Evolutionary conservation across 2,797 vertebrate genomes (phyloP).

Genomic region (Busarellus nigricollis): DNA sequence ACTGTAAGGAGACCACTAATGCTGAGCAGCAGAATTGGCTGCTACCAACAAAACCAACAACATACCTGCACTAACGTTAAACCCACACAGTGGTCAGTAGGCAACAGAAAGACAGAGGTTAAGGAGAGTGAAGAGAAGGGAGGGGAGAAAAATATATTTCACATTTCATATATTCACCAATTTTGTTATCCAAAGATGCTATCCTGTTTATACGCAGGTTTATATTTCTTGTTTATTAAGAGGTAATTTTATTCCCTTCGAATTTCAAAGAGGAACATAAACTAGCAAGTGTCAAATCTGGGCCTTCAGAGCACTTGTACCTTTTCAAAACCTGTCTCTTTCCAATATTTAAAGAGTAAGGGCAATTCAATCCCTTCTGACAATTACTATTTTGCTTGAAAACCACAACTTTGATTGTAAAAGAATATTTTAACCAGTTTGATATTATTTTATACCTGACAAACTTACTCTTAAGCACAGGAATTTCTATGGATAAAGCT

Average conservation of each 20-base stretch:
- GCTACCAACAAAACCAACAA: background rate
- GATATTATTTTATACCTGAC: background rate
- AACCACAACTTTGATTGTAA: background rate
- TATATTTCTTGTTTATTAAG: background rate
- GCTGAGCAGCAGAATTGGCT: background rate
- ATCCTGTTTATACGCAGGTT: background rate
- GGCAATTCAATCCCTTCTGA: background rate
- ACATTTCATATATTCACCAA: background rate
- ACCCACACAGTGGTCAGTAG: background rate
- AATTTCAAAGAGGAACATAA: background rate
- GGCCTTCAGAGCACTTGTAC: background rate
- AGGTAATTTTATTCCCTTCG: background rate
- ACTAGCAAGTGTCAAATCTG: background rate
- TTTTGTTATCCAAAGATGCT: background rate
- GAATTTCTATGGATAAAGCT: background rate
- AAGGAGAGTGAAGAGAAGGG: background rate
- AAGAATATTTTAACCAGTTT: background rate
- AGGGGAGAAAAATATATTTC: background rate
- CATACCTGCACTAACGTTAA: background rate
- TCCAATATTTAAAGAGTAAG: background rate
- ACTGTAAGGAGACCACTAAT: background rate
- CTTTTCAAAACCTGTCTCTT: background rate
- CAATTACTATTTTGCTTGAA: background rate
- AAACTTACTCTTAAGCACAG: background rate
- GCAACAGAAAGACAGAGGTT: background rate